A percentile compares a stretch with the other conserved stretches of the same genome.
These are phyloP conservation scores for Cheirogaleus major DNA, from an alignment of 2,797 vertebrate species.

Conservation along the genomic window DNA sequence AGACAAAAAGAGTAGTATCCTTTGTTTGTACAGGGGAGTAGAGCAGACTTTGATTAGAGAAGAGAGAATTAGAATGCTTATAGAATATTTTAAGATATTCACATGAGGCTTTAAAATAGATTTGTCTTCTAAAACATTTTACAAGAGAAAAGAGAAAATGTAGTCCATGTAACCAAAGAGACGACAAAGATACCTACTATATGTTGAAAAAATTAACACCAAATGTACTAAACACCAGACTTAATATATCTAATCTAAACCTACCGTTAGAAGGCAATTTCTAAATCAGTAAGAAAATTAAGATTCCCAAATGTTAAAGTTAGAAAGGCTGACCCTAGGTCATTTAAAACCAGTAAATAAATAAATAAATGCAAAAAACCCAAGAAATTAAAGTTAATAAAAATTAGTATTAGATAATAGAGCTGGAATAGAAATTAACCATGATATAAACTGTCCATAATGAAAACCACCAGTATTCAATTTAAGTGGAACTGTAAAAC, in stretches of 20 bases:
- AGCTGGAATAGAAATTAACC: slow-evolving; percentile 31
- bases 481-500: neutral
- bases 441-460: slow-evolving; percentile 2
- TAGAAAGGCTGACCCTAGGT: neutral
- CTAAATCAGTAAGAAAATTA: slow-evolving; percentile 26
- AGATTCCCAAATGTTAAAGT: neutral
- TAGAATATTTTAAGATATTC: neutral
- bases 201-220: neutral
- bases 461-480: neutral
- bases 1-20: neutral
- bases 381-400: neutral
- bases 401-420: neutral
- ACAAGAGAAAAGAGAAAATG: slow-evolving; percentile 5
- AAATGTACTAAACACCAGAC: neutral
- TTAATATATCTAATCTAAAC: slow-evolving; percentile 19
- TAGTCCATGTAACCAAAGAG: neutral
- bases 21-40: neutral
- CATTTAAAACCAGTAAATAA: slow-evolving; percentile 11
- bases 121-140: neutral
- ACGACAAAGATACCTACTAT: neutral
- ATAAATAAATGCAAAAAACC: neutral
- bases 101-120: neutral
- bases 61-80: neutral
- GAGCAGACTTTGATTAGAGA: neutral
- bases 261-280: neutral